Percentiles rank a stretch among this genome's conserved stretches.
phyloP scores from a whole-genome alignment of 2,888 invertebrate genomes.

The Drosophila setosimentum region DNA sequence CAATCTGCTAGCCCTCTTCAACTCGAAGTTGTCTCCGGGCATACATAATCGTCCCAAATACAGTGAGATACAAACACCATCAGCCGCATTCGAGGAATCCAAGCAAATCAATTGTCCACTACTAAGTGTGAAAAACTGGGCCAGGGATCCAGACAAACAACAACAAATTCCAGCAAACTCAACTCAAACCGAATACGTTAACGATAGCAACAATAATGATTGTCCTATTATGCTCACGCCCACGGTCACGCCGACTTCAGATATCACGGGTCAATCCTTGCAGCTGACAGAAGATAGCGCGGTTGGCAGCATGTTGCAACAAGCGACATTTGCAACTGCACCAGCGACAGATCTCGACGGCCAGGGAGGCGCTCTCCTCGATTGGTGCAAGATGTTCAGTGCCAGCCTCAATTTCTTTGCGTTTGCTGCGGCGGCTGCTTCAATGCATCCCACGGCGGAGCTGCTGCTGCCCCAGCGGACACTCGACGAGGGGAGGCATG shows the following conservation, averaged over 20 bases:
- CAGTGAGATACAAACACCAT: constrained; percentile 19
- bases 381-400: constrained; percentile 91
- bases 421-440: constrained; percentile 77
- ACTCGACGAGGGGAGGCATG: constrained; percentile 24
- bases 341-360: constrained; percentile 34
- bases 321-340: constrained; percentile 48
- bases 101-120: constrained; percentile 61
- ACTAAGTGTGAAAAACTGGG: constrained; percentile 83
- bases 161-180: constrained; percentile 25
- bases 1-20: constrained; percentile 87
- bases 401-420: constrained; percentile 83
- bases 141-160: constrained; percentile 75
- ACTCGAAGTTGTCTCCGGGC: constrained; percentile 78
- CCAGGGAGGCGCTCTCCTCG: constrained; percentile 87
- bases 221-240: constrained; percentile 27
- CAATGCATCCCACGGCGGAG: constrained; percentile 63
- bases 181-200: constrained; percentile 41
- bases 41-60: constrained; percentile 32
- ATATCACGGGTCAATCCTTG: constrained; percentile 11
- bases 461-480: background rate
- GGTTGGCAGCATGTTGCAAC: constrained; percentile 18
- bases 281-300: constrained; percentile 24
- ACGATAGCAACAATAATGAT: constrained; percentile 76
- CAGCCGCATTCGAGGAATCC: constrained; percentile 34
- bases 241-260: constrained; percentile 24